Evolutionary conservation across 2,113 vertebrate species (phyloP), one percentile per base, ranked within the genome.

Genomic region (Carollia perspicillata): DNA sequence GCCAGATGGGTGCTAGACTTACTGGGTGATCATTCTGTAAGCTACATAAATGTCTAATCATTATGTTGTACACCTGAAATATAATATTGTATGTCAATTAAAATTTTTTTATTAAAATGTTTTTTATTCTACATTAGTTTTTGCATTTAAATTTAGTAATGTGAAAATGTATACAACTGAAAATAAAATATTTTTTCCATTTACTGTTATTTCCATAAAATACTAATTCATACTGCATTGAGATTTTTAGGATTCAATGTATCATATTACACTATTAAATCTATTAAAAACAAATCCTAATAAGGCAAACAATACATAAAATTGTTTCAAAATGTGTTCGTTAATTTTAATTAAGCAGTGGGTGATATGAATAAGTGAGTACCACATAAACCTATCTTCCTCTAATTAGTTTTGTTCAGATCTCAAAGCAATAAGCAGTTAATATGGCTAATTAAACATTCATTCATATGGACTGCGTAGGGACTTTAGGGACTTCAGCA

Each of bases 301-400:
- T 60, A 0, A 72, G 49, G 58, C 44, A 86, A 95, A 49, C 0
- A 72, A 83, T 58, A 5, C 69, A 84, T 33, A 40, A 86, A 92
- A 92, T 84, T 81, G 90, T 84, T 77, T 90, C 53, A 94, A 86
- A 86, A 86, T 63, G 2, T 77, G 58, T 55, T 66, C 66, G 37
- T 17, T 68, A 37, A 85, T 86, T 88, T 93, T 90, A 90, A 71
- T 65, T 26, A 60, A 60, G 11, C 35, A 49, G 65, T 74, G 3
- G n/a, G 35, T 74, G n/a, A 49, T 75, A 30, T 55, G 11, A 91
- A 30, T 44, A 8, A 91, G 35, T 84, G 28, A 74, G 55, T 58
- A 80, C 6, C 20, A 63, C 10, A 47, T 10, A 85, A 85, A 83
- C 60, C 40, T 72, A 80, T 83, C 26, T 65, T 77, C 18, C 69